Percentiles rank a stretch among this genome's conserved stretches.
Evolutionary conservation across 37 sponge, comb jelly and placozoan species (phyloP).

Genomic region (Eunapius fragilis): DNA sequence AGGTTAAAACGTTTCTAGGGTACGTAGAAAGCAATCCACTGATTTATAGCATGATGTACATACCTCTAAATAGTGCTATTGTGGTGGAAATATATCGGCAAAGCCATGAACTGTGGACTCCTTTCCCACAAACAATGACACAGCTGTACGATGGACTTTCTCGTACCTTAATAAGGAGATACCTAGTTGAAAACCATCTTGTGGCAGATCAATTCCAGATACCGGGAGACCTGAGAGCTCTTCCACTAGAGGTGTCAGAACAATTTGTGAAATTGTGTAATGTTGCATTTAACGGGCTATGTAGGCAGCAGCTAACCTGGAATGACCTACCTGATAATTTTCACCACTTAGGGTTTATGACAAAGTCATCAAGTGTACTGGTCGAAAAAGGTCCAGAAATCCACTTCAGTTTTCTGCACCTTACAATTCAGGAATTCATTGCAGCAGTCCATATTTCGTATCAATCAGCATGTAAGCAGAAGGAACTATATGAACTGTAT

Average conservation of each 20-base stretch:
- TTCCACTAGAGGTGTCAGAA: background rate
- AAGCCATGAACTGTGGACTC: background rate
- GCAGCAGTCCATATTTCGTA: constrained; percentile 5
- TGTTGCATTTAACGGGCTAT: constrained; percentile 7
- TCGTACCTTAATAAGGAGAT: background rate
- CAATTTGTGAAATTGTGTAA: background rate
- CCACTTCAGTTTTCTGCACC: background rate
- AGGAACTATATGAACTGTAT: background rate
- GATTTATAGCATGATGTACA: background rate
- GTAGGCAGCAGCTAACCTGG: constrained; percentile 4
- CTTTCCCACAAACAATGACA: constrained; percentile 7
- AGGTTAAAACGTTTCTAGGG: background rate
- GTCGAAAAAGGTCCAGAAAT: background rate
- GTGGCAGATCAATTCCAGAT: background rate
- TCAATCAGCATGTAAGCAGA: background rate
- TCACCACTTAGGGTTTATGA: constrained; percentile 24
- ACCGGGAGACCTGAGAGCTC: background rate
- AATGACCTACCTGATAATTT: constrained; percentile 6
- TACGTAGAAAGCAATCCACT: background rate
- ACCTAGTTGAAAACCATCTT: background rate
- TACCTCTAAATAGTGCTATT: constrained; percentile 12
- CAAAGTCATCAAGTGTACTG: background rate
- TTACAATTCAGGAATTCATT: constrained; percentile 14
- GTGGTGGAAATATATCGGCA: background rate
- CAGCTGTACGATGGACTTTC: background rate